A percentile compares a stretch with the other conserved stretches of the same genome.
phyloP scores from a whole-genome alignment of 2,113 vertebrate genomes.

The Polyodon spathula region DNA sequence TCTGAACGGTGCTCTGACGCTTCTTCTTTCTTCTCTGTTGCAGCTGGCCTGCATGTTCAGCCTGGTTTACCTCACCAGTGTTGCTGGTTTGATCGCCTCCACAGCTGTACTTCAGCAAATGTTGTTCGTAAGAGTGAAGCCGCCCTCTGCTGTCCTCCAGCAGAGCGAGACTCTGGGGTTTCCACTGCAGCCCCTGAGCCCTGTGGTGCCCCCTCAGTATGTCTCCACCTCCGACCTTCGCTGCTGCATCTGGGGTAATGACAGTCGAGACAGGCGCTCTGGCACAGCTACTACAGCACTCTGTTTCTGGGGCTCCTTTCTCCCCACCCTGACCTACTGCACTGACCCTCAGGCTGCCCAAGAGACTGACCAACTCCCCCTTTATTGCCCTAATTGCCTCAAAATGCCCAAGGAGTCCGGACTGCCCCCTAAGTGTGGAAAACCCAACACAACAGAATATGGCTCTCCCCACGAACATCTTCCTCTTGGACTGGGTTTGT shows the following conservation, averaged over 20 bases:
- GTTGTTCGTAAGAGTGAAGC: constrained; percentile 33
- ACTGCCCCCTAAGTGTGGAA: constrained; percentile 38
- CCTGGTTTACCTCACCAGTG: constrained; percentile 78
- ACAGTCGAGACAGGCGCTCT: constrained; percentile 17
- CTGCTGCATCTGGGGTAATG: constrained; percentile 28
- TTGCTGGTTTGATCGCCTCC: constrained; percentile 70
- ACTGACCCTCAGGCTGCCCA: constrained; percentile 29
- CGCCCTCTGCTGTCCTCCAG: background rate
- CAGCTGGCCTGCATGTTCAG: constrained; percentile 85
- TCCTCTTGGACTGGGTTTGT: background rate
- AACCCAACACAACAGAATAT: constrained; percentile 50
- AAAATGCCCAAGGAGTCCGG: constrained; percentile 31
- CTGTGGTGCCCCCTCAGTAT: constrained; percentile 16
- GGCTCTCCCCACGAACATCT: background rate
- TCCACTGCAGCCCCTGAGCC: constrained; percentile 12
- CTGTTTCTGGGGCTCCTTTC: constrained; percentile 71
- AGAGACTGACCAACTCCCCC: constrained; percentile 17
- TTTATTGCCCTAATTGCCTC: constrained; percentile 44
- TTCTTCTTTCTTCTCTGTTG: background rate
- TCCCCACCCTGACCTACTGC: constrained; percentile 56
- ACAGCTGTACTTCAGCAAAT: constrained; percentile 67
- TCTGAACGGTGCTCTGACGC: no score
- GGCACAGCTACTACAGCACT: constrained; percentile 39
- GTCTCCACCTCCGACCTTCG: constrained; percentile 20
- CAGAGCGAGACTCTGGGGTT: background rate